Evolutionary conservation across 2,797 vertebrate species (phyloP).

Genomic region (Neosalanx taihuensis): DNA sequence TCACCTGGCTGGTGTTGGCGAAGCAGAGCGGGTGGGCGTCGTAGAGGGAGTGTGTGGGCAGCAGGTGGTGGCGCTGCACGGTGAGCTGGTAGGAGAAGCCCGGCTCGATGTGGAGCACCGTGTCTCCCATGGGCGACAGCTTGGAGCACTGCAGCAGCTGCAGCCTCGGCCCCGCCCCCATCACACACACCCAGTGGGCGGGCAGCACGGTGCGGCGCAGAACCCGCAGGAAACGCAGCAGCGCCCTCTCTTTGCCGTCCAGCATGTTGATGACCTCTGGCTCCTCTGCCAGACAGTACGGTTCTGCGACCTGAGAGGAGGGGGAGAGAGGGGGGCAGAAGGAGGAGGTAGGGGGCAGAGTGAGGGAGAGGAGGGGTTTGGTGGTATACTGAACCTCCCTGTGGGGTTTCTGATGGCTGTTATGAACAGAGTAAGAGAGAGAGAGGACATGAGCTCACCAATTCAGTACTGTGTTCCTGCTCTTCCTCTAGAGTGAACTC

Average conservation of each 20-base stretch:
- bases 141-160: constrained; percentile 62
- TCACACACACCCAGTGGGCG: constrained; percentile 54
- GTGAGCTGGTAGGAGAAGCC: constrained; percentile 52
- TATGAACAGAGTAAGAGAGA: background rate
- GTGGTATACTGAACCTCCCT: background rate
- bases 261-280: background rate
- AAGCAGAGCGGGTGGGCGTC: constrained; percentile 45
- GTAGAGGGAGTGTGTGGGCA: constrained; percentile 51
- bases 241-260: constrained; percentile 23
- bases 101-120: constrained; percentile 47
- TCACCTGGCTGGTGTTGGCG: constrained; percentile 29
- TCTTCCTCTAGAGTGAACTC: background rate
- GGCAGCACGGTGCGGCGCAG: constrained; percentile 45
- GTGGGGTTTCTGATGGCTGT: background rate
- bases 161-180: constrained; percentile 50
- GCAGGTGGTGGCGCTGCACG: constrained; percentile 54
- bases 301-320: constrained; percentile 30
- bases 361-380: background rate
- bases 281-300: constrained; percentile 34
- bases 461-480: background rate
- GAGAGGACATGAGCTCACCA: background rate
- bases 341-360: background rate
- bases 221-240: constrained; percentile 41
- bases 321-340: background rate
- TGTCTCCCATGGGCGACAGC: constrained; percentile 58